phyloP scores from a whole-genome alignment of 2,113 vertebrate species.

The Isichthys henryi region DNA sequence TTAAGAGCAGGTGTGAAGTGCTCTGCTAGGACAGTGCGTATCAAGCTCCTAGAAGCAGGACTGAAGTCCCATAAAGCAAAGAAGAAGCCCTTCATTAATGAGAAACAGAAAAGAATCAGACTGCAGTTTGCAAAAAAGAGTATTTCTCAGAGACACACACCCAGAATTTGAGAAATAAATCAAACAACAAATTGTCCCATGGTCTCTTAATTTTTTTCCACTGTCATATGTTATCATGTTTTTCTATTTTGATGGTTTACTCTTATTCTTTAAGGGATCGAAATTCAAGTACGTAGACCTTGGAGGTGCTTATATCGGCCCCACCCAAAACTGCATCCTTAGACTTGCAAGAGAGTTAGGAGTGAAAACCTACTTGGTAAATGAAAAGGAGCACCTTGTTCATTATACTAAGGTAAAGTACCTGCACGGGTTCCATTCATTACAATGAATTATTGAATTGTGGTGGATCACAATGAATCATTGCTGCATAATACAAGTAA shows the following conservation, averaged over 20 bases:
- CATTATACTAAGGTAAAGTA: constrained; percentile 59
- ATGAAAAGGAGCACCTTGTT: constrained; percentile 48
- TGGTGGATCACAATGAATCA: neutral
- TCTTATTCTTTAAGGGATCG: constrained; percentile 15
- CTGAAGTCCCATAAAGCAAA: no score
- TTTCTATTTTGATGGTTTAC: neutral
- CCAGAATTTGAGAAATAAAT: no score
- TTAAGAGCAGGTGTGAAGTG: no score
- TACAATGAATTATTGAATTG: neutral
- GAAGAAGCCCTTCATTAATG: no score
- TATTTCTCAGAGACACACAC: no score
- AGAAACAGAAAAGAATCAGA: no score
- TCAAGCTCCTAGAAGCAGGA: no score
- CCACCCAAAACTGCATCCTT: constrained; percentile 72
- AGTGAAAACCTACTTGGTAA: constrained; percentile 69
- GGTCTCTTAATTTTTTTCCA: neutral
- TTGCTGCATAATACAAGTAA: neutral
- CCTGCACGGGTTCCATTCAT: neutral
- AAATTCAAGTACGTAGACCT: constrained; percentile 63
- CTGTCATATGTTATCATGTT: neutral
- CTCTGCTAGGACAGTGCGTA: no score
- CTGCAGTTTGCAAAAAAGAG: no score
- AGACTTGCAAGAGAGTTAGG: constrained; percentile 68
- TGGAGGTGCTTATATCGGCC: constrained; percentile 70
- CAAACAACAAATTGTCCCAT: neutral